A percentile compares a stretch with the other conserved stretches of the same genome.
Evolutionary conservation across 2,888 invertebrate genomes (phyloP).

Genomic region (Bellardia bayeri): DNA sequence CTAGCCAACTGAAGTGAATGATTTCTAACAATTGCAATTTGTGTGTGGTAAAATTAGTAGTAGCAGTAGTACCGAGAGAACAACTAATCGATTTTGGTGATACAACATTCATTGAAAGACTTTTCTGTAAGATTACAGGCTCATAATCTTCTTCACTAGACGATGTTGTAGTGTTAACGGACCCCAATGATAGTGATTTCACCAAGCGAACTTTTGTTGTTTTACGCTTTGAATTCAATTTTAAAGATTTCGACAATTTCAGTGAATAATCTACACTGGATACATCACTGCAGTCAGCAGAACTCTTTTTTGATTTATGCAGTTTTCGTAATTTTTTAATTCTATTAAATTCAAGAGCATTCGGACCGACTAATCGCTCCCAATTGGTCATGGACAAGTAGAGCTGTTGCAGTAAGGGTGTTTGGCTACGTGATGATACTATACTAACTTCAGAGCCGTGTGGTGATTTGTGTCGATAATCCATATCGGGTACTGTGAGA

Average conservation of each 20-base stretch:
- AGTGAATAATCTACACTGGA: constrained; percentile 77
- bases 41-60: background rate
- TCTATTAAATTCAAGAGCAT: constrained; percentile 78
- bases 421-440: constrained; percentile 82
- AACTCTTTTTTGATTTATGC: constrained; percentile 70
- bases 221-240: constrained; percentile 73
- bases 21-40: constrained; percentile 1
- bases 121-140: constrained; percentile 57
- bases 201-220: constrained; percentile 64
- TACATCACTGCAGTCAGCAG: constrained; percentile 73
- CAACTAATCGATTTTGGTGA: constrained; percentile 78
- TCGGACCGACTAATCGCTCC: constrained; percentile 79
- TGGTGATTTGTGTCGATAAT: constrained; percentile 74
- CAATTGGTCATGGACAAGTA: constrained; percentile 83
- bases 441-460: constrained; percentile 77
- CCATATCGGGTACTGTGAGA: constrained; percentile 74
- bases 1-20: constrained; percentile 59
- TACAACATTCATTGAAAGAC: constrained; percentile 40
- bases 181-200: constrained; percentile 79
- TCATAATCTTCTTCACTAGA: constrained; percentile 76
- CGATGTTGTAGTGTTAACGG: constrained; percentile 73
- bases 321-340: constrained; percentile 76
- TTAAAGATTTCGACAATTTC: constrained; percentile 69
- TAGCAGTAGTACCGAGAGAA: constrained; percentile 75
- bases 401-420: constrained; percentile 85